Base-by-base conservation (phyloP, 2,888 invertebrate genomes). In the Brachylomia viminalis region DNA sequence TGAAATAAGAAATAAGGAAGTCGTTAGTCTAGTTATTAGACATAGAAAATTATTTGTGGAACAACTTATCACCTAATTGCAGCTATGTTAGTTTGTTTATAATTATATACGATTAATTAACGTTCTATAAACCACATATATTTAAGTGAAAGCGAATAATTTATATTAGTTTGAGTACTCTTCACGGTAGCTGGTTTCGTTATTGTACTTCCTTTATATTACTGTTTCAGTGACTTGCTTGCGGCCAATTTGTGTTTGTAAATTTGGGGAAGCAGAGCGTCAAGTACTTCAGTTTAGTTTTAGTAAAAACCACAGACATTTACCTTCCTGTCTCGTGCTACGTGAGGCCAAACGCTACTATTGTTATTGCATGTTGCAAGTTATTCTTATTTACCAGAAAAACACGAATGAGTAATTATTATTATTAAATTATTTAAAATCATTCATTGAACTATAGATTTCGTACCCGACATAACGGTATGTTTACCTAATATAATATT, bases 1-100 rank as follows among this genome's bases (percentile, higher is more conserved):
- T 97, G 96, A 68, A 96, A 96, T 80, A 88, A 91, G 76, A 82
- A 85, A 85, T 56, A 66, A 77, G 78, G 54, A 77, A 72, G 66
- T 82, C 77, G 49, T 87, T 77, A 80, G 42, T 52, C 27, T 64
- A 38, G 45, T 76, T 73, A 58, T n/a, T 62, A 30, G 61, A 62
- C 64, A 20, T 47, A 58, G 11, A 68, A 59, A 81, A 82, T 77
- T 47, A 74, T 82, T 77, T 72, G 47, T 73, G 47, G 42, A 79
- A 72, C 79, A 38, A 65, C 30, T 77, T 78, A 68, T 77, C 74
- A 65, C 52, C 33, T 76, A 80, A 81, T 78, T 82, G 65, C 77
- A 78, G 69, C 77, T 66, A 68, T 85, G 45, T 73, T 80, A n/a
- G n/a, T 64, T 71, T 75, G 78, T 76, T 78, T 64, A 58, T 81